A percentile compares a stretch with the other conserved stretches of the same genome.
Conservation (phyloP, 2,797 vertebrate species). For the Megaceryle alcyon region DNA sequence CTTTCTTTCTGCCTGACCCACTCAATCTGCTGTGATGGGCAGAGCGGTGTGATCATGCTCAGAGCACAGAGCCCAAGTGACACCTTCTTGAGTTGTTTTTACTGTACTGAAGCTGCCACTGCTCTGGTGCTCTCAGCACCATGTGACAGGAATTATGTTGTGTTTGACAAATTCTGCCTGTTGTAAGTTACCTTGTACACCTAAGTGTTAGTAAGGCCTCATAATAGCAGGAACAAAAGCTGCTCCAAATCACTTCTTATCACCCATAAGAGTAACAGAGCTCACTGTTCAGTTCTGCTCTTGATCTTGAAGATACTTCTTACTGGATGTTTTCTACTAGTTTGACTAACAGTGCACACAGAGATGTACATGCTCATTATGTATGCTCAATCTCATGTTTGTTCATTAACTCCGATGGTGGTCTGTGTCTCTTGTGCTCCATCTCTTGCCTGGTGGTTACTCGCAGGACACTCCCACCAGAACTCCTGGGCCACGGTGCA, state of each 20-base stretch:
- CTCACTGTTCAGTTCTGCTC: background rate
- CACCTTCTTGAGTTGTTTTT: background rate
- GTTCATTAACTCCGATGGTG: background rate
- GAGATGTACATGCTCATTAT: background rate
- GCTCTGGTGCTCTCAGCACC: background rate
- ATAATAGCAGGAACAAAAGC: background rate
- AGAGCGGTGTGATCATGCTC: rapidly evolving
- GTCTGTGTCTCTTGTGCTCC: background rate
- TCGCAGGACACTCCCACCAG: background rate
- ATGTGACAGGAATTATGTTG: background rate
- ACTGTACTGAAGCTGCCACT: background rate
- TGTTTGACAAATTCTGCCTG: background rate
- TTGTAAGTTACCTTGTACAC: background rate
- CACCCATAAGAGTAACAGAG: background rate
- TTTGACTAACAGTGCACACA: background rate
- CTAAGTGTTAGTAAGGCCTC: background rate
- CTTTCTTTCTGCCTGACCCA: background rate
- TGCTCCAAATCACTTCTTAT: background rate
- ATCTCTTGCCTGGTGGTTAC: background rate
- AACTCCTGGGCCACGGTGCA: rapidly evolving
- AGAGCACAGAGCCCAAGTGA: background rate
- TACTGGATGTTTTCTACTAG: background rate
- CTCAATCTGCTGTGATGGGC: background rate
- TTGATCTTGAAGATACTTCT: background rate
- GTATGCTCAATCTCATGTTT: rapidly evolving